Conservation (phyloP, 2,888 invertebrate genomes). For the Sarcophaga variegata region DNA sequence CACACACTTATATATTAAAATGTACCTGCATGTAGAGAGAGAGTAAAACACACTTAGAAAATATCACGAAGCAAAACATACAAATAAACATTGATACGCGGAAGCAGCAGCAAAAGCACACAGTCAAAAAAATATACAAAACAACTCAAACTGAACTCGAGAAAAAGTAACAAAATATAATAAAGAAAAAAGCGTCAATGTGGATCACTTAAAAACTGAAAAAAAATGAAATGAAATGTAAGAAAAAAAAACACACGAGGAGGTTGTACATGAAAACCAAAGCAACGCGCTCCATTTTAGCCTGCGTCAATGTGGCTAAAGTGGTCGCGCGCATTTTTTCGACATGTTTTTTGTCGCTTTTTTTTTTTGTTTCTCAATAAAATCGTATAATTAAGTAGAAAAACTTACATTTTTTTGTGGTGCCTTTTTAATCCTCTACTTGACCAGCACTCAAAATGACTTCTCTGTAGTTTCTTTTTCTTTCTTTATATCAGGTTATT, state of each 20-base stretch:
- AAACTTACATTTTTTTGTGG: conserved; percentile 49
- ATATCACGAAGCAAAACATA: conserved; percentile 6
- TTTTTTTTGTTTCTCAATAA: conserved; percentile 17
- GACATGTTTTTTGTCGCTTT: conserved; percentile 35
- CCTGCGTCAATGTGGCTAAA: conserved; percentile 63
- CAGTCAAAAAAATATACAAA: conserved; percentile 31
- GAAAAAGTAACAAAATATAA: not conserved
- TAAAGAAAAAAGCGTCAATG: conserved; percentile 52
- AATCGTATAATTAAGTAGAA: conserved; percentile 36
- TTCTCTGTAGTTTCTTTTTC: conserved; percentile 2
- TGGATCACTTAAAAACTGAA: conserved; percentile 60
- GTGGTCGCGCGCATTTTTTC: conserved; percentile 62
- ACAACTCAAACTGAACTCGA: not conserved
- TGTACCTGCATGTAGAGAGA: conserved; percentile 6
- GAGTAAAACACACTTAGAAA: conserved; percentile 27
- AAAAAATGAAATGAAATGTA: conserved; percentile 59
- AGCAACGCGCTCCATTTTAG: conserved; percentile 64
- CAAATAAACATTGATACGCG: conserved; percentile 52
- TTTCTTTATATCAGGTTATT: conserved; percentile 5
- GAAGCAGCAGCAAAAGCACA: conserved; percentile 42
- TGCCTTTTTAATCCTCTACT: not conserved
- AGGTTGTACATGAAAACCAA: conserved; percentile 53
- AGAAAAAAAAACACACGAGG: conserved; percentile 58
- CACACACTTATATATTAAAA: not conserved
- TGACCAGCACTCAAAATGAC: conserved; percentile 11